These are phyloP conservation scores for Amphibalanus amphitrite DNA, from an alignment of 1,140 invertebrate genomes.

Conservation along the genomic window DNA sequence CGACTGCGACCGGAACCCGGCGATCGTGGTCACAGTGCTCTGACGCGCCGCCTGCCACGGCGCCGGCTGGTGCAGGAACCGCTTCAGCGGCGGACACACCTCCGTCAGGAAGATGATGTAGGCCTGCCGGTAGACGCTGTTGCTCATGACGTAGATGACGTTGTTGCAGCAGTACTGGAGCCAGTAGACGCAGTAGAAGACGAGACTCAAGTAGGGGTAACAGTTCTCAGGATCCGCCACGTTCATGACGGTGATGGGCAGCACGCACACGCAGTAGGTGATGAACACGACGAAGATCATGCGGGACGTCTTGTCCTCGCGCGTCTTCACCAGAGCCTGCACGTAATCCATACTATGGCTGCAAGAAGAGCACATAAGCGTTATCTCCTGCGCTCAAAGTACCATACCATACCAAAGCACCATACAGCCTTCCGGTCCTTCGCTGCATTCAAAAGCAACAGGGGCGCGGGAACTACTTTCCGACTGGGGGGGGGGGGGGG, in stretches of 20 bases:
- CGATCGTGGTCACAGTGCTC: too few species aligned
- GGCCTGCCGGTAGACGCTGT: conserved; percentile 12
- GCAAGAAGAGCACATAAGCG: background rate
- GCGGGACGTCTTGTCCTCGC: conserved; percentile 16
- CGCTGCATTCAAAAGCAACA: too few species aligned
- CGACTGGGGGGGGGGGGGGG: too few species aligned
- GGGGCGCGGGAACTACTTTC: too few species aligned
- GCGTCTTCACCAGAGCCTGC: conserved; percentile 4
- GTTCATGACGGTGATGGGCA: conserved; percentile 16
- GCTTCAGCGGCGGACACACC: too few species aligned
- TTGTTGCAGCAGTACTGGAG: conserved; percentile 17
- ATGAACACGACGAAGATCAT: conserved; percentile 14
- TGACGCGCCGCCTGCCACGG: too few species aligned
- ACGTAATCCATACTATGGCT: background rate
- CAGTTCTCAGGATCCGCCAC: conserved; percentile 8
- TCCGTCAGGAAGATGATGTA: conserved; percentile 14
- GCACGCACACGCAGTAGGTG: conserved; percentile 17
- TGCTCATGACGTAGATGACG: conserved; percentile 17
- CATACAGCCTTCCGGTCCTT: too few species aligned
- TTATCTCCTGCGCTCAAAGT: too few species aligned
- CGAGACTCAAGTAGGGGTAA: conserved; percentile 8
- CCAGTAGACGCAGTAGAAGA: too few species aligned
- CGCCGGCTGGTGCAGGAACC: too few species aligned
- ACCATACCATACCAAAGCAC: too few species aligned
- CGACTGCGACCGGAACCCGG: too few species aligned